Conservation (phyloP, 2,113 vertebrate genomes). For the Oxyura jamaicensis region DNA sequence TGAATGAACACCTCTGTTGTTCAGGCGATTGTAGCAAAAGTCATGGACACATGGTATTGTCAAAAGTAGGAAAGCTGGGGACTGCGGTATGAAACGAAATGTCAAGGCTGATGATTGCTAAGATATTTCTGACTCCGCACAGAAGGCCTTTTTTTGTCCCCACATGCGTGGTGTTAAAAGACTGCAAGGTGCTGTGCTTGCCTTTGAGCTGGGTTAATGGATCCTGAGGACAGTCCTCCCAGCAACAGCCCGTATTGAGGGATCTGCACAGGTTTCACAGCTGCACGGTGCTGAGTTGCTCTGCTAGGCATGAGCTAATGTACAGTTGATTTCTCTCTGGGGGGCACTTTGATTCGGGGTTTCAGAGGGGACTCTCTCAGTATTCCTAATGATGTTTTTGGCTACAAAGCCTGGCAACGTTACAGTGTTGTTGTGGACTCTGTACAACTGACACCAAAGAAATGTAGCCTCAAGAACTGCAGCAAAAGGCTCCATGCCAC, state of each 20-base stretch:
- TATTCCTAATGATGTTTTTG: not conserved
- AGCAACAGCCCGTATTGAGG: not conserved
- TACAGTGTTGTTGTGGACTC: not conserved
- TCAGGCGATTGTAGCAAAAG: not conserved
- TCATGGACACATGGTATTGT: not conserved
- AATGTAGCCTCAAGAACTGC: not conserved
- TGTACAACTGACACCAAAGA: not conserved
- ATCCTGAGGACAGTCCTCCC: not conserved
- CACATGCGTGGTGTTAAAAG: accelerated
- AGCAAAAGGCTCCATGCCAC: not conserved
- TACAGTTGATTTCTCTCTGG: not conserved
- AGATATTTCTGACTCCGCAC: not conserved
- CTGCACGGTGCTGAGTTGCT: not conserved
- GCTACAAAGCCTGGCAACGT: not conserved
- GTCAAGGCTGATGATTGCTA: not conserved
- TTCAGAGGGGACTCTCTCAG: not conserved
- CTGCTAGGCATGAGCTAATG: not conserved
- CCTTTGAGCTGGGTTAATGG: not conserved
- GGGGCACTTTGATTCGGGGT: not conserved
- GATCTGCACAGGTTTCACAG: not conserved
- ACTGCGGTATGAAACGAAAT: slow-evolving; percentile 8
- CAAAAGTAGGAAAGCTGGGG: not conserved
- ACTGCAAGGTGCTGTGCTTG: accelerated
- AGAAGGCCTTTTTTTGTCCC: not conserved
- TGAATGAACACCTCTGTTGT: not conserved